Conservation (phyloP, 2,888 invertebrate species). For the Agonopterix heracliana region DNA sequence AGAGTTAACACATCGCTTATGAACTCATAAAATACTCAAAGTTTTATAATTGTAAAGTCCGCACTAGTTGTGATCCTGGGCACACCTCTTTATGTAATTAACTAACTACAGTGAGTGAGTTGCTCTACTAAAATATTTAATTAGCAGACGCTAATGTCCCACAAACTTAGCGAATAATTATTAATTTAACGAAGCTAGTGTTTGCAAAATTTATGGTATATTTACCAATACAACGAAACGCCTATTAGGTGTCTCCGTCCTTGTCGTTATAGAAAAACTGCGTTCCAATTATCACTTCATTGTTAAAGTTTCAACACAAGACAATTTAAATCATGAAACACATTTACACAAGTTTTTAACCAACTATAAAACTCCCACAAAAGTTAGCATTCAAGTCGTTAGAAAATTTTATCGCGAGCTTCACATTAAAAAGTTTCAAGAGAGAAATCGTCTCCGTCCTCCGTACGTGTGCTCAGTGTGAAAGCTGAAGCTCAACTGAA, state of each 20-base stretch:
- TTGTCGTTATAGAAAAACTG: slow-evolving; percentile 19
- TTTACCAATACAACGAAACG: slow-evolving; percentile 45
- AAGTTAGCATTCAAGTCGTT: background rate
- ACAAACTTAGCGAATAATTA: too few species aligned
- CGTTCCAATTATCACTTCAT: slow-evolving; percentile 30
- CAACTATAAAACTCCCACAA: too few species aligned
- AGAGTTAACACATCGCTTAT: too few species aligned
- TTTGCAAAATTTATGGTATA: slow-evolving; percentile 16
- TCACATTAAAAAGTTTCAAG: slow-evolving; percentile 41
- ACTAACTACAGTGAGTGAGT: too few species aligned
- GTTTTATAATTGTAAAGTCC: too few species aligned
- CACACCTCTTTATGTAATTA: too few species aligned
- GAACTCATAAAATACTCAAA: too few species aligned
- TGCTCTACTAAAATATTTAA: too few species aligned
- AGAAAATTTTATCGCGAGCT: slow-evolving; percentile 23
- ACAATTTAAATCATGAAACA: slow-evolving; percentile 6
- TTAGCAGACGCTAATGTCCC: too few species aligned
- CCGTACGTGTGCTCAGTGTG: slow-evolving; percentile 40
- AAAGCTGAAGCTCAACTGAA: slow-evolving; percentile 57
- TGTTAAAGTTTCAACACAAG: slow-evolving; percentile 19
- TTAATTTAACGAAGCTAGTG: too few species aligned
- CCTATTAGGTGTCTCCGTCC: slow-evolving; percentile 27
- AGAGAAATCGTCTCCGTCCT: slow-evolving; percentile 37
- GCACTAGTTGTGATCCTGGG: too few species aligned
- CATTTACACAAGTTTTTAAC: too few species aligned